A percentile compares a stretch with the other conserved stretches of the same genome.
Evolutionary conservation across 2,888 invertebrate genomes (phyloP).

Genomic region (Geotrupes spiniger): DNA sequence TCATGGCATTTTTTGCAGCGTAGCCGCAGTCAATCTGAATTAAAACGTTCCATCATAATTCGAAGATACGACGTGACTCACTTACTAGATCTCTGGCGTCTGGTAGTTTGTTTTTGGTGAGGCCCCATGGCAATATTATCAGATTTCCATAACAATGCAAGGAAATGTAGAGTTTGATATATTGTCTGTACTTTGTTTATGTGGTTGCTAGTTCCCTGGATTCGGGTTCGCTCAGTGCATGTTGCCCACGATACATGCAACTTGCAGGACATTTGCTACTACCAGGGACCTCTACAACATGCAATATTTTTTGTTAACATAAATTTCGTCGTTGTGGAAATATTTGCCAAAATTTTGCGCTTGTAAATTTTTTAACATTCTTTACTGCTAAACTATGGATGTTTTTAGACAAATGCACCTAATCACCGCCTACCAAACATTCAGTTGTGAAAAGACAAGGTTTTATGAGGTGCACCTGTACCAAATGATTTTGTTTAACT

Average conservation of each 20-base stretch:
- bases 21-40: slow-evolving; percentile 27
- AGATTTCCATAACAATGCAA: slow-evolving; percentile 31
- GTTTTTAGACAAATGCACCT: too few relatives aligned
- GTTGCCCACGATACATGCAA: slow-evolving; percentile 27
- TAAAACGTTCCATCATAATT: too few relatives aligned
- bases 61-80: too few relatives aligned
- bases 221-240: slow-evolving; percentile 36
- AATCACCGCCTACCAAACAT: too few relatives aligned
- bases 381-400: too few relatives aligned
- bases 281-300: slow-evolving; percentile 16
- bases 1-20: slow-evolving; percentile 24
- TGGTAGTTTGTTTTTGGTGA: slow-evolving; percentile 18
- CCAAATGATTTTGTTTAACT: too few relatives aligned
- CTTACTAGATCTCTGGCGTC: slow-evolving; percentile 28
- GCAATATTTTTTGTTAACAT: too few relatives aligned
- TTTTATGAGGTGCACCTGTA: too few relatives aligned
- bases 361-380: too few relatives aligned
- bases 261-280: slow-evolving; percentile 26
- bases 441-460: too few relatives aligned
- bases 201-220: slow-evolving; percentile 31
- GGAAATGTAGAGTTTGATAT: slow-evolving; percentile 31
- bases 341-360: too few relatives aligned
- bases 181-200: slow-evolving; percentile 22
- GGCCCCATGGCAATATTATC: slow-evolving; percentile 35
- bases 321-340: too few relatives aligned